These are phyloP conservation scores for Zosterops lateralis DNA, from an alignment of 2,113 vertebrate species.

Conservation along the genomic window DNA sequence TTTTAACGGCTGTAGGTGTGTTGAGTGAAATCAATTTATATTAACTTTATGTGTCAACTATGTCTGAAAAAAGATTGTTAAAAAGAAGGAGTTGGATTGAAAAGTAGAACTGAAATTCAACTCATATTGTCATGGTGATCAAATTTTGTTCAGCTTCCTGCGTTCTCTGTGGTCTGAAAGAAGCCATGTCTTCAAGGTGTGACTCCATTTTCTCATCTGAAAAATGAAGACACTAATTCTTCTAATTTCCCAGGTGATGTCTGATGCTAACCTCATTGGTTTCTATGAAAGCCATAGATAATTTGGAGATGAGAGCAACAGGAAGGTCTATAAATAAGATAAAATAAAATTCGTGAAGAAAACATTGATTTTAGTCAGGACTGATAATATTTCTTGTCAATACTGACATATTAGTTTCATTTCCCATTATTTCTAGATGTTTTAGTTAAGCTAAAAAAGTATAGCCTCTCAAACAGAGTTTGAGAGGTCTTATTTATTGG, in stretches of 20 bases:
- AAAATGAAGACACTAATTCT: neutral
- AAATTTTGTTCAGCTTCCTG: neutral
- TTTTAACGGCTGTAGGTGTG: neutral
- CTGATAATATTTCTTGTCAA: conserved; percentile 25
- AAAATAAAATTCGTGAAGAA: neutral
- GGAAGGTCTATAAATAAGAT: conserved; percentile 3
- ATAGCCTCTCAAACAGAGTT: neutral
- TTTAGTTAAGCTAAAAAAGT: conserved; percentile 1
- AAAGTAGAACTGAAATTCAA: neutral
- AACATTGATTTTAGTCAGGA: neutral
- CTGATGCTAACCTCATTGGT: neutral
- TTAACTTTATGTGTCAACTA: neutral
- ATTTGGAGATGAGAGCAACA: neutral
- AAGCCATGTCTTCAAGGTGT: neutral
- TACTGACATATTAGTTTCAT: conserved; percentile 4
- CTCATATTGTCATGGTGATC: neutral
- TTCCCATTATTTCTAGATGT: conserved; percentile 4
- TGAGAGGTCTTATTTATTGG: neutral
- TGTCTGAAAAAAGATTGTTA: neutral
- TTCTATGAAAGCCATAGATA: neutral
- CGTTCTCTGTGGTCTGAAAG: neutral
- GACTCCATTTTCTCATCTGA: neutral
- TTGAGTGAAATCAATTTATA: neutral
- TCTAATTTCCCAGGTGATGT: neutral
- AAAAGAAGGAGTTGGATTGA: neutral